Evolutionary conservation across 2,888 invertebrate species (phyloP).

Genomic region (Orthonevra nobilis): DNA sequence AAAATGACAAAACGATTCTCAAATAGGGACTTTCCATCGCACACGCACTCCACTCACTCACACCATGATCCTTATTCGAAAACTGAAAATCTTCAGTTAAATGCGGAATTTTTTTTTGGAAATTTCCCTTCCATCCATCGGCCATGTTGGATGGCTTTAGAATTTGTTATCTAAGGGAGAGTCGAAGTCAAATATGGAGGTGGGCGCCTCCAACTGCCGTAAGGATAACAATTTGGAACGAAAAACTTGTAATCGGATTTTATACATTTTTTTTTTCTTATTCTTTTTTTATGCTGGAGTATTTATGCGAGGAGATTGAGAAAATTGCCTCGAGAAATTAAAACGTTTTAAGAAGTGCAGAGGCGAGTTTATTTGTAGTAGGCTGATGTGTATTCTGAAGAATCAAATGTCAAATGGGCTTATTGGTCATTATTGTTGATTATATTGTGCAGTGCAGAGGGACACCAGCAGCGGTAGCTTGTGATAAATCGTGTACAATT

Average conservation of each 20-base stretch:
- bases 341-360: too few relatives aligned
- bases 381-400: slow-evolving; percentile 21
- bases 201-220: not conserved
- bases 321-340: slow-evolving; percentile 55
- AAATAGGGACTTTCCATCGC: slow-evolving; percentile 53
- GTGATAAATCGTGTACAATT: too few relatives aligned
- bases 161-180: slow-evolving; percentile 38
- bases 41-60: not conserved
- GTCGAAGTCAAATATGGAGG: slow-evolving; percentile 19
- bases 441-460: too few relatives aligned
- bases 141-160: not conserved
- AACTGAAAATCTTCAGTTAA: slow-evolving; percentile 55
- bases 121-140: slow-evolving; percentile 42
- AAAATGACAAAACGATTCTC: slow-evolving; percentile 65
- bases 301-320: slow-evolving; percentile 37
- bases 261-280: slow-evolving; percentile 5
- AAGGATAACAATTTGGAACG: slow-evolving; percentile 51
- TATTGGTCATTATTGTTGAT: slow-evolving; percentile 32
- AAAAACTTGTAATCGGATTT: slow-evolving; percentile 66
- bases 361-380: slow-evolving; percentile 26
- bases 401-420: slow-evolving; percentile 40
- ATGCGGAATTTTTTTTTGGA: slow-evolving; percentile 48
- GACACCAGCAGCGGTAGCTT: too few relatives aligned
- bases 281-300: not conserved
- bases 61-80: not conserved